phyloP scores from a whole-genome alignment of 2,888 invertebrate species.

The Heliconius hortense region DNA sequence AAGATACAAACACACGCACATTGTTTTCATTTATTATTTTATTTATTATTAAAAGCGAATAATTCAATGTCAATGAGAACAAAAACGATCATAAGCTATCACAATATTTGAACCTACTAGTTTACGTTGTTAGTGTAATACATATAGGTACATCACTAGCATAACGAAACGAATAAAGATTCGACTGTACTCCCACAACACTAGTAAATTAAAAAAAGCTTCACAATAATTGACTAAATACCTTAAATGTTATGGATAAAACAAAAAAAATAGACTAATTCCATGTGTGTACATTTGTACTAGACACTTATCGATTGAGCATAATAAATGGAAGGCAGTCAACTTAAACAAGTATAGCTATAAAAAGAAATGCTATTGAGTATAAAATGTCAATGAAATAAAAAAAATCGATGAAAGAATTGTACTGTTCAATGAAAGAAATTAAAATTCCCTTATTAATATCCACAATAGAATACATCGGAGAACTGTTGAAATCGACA shows the following conservation, averaged over 20 bases:
- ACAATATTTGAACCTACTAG: conserved; percentile 37
- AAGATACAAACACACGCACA: conserved; percentile 30
- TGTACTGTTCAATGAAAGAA: conserved; percentile 31
- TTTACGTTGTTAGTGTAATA: conserved; percentile 9
- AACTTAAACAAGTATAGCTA: conserved; percentile 62
- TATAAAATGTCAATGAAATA: conserved; percentile 64
- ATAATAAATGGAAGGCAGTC: conserved; percentile 78
- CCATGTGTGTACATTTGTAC: conserved; percentile 52
- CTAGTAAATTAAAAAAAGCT: conserved; percentile 58
- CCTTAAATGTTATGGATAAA: conserved; percentile 70
- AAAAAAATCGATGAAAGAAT: conserved; percentile 47
- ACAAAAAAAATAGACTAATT: conserved; percentile 65
- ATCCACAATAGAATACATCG: conserved; percentile 16
- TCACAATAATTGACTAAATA: conserved; percentile 81
- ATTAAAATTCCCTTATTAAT: conserved; percentile 7
- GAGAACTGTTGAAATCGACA: conserved; percentile 22
- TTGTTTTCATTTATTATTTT: conserved; percentile 13
- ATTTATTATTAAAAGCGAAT: conserved; percentile 24
- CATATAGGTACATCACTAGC: conserved; percentile 16
- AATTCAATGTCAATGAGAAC: conserved; percentile 30
- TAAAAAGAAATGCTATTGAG: conserved; percentile 73
- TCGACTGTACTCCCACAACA: conserved; percentile 34
- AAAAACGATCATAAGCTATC: conserved; percentile 41
- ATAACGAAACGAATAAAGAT: background rate
- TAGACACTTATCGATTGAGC: conserved; percentile 76